Evolutionary conservation across 2,113 vertebrate genomes (phyloP).

Genomic region (Galbula dea): DNA sequence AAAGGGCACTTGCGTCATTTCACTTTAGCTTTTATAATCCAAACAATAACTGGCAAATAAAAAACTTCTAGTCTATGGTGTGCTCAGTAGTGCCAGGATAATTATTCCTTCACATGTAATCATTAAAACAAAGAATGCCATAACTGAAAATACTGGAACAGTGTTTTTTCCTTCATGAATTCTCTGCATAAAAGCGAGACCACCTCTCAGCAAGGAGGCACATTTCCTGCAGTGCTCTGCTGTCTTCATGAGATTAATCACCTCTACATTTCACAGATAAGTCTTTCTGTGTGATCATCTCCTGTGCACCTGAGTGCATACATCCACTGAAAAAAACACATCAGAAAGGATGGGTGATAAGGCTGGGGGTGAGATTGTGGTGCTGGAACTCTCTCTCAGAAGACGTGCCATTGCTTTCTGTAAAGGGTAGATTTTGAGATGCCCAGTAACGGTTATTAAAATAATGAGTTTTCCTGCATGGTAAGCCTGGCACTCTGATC

Average conservation of each 20-base stretch:
- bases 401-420: neutral
- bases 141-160: neutral
- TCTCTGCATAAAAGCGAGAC: neutral
- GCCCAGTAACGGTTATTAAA: neutral
- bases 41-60: constrained; percentile 78
- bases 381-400: neutral
- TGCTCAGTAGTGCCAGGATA: constrained; percentile 39
- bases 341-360: neutral
- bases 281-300: neutral
- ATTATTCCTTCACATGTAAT: constrained; percentile 27
- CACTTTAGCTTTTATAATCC: constrained; percentile 64
- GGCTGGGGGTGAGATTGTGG: neutral
- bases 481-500: neutral
- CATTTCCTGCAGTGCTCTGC: neutral
- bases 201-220: neutral
- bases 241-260: neutral
- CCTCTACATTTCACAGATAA: neutral
- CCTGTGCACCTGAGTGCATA: neutral
- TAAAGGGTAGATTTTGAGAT: neutral
- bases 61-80: constrained; percentile 45
- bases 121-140: constrained; percentile 21
- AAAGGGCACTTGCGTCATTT: constrained; percentile 76
- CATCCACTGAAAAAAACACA: neutral
- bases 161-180: neutral
- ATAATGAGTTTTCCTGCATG: neutral